A percentile compares a stretch with the other conserved stretches of the same genome.
Evolutionary conservation across 2,888 invertebrate genomes (phyloP).

Genomic region (Chloroclysta siterata): DNA sequence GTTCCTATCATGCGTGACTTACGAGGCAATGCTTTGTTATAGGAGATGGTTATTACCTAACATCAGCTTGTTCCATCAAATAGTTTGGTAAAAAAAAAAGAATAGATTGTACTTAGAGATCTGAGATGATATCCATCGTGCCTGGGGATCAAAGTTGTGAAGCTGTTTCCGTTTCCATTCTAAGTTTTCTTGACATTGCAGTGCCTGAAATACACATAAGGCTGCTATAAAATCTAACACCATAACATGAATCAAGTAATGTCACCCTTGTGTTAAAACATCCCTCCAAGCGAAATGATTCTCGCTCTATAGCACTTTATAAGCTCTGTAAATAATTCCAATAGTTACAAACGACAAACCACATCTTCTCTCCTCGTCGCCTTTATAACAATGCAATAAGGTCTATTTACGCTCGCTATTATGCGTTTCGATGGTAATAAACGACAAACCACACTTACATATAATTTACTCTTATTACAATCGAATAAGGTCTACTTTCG

Average conservation of each 20-base stretch:
- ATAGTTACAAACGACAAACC: conserved; percentile 36
- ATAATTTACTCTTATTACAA: conserved; percentile 11
- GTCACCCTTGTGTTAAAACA: conserved; percentile 37
- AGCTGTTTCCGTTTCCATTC: too few species aligned
- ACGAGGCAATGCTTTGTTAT: too few species aligned
- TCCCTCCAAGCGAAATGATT: conserved; percentile 43
- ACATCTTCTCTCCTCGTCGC: conserved; percentile 13
- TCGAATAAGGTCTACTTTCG: conserved; percentile 36
- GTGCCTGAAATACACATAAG: not conserved
- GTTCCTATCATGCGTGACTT: too few species aligned
- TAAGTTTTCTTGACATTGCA: not conserved
- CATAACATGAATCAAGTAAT: conserved; percentile 27
- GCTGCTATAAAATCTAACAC: conserved; percentile 7
- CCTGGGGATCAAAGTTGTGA: not conserved
- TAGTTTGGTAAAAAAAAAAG: too few species aligned
- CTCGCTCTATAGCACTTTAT: conserved; percentile 45
- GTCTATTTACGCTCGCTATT: conserved; percentile 29
- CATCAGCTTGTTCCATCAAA: too few species aligned
- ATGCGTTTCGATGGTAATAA: conserved; percentile 21
- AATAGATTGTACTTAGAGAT: too few species aligned
- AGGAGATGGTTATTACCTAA: too few species aligned
- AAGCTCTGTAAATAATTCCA: conserved; percentile 49
- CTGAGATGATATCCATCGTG: too few species aligned
- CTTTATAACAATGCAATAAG: conserved; percentile 32
- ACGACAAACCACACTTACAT: conserved; percentile 25